Evolutionary conservation across 1,140 invertebrate genomes (phyloP).

Genomic region (Platyscapa corneri): DNA sequence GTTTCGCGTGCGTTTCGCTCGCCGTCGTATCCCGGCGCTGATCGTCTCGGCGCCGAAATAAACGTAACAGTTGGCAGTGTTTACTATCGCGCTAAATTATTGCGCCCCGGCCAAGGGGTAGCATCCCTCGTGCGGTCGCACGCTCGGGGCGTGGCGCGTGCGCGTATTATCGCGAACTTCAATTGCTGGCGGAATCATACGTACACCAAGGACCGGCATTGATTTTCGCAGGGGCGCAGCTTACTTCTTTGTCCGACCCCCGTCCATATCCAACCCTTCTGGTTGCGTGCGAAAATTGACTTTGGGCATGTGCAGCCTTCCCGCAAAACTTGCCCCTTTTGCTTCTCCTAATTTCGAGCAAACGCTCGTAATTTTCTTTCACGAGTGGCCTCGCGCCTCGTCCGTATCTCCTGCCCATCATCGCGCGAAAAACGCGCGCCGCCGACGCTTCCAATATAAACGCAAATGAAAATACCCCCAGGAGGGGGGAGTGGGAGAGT

Average conservation of each 20-base stretch:
- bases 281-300: background rate
- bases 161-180: background rate
- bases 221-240: background rate
- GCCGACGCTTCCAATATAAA: no score
- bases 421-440: no score
- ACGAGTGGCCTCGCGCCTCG: no score
- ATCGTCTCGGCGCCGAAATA: background rate
- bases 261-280: background rate
- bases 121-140: background rate
- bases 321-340: no score
- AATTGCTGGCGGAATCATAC: background rate
- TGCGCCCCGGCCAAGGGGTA: background rate
- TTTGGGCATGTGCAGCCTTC: background rate
- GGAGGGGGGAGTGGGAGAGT: no score
- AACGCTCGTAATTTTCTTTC: no score
- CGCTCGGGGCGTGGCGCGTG: background rate
- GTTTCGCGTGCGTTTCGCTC: no score
- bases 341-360: no score
- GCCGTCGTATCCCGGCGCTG: background rate
- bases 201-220: background rate
- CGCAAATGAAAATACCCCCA: no score
- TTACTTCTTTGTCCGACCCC: background rate
- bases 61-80: conserved; percentile 7
- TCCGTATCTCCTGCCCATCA: no score
- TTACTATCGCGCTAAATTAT: background rate